Conservation (phyloP, 2,797 vertebrate genomes). For the Oreortyx pictus region DNA sequence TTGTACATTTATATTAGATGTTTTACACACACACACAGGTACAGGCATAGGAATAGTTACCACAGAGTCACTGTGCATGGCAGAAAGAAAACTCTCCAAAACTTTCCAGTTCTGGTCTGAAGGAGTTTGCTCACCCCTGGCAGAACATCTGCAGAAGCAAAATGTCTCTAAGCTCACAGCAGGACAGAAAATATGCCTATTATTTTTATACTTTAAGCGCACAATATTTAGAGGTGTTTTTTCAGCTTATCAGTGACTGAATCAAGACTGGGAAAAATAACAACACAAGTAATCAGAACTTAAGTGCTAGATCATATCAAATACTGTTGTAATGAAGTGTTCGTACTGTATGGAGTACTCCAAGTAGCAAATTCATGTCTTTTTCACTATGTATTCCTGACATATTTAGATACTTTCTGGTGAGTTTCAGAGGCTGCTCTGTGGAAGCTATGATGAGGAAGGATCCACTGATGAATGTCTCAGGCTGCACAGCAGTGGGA, state of each 20-base stretch:
- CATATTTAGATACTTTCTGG: background rate
- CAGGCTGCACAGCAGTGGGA: background rate
- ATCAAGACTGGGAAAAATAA: background rate
- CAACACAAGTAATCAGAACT: background rate
- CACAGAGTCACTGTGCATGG: background rate
- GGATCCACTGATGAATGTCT: background rate
- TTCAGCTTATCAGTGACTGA: background rate
- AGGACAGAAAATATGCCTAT: background rate
- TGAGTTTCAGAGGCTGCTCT: background rate
- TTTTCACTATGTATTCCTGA: background rate
- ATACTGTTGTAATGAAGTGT: background rate
- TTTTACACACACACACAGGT: accelerated
- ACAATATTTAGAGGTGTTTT: background rate
- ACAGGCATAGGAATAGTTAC: background rate
- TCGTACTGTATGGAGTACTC: background rate
- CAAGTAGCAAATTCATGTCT: background rate
- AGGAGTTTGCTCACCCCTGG: accelerated
- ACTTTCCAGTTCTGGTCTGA: background rate
- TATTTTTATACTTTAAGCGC: background rate
- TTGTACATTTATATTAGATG: background rate
- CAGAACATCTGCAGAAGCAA: background rate
- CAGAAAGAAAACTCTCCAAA: background rate
- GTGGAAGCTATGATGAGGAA: background rate
- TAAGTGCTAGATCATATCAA: background rate
- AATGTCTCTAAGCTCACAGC: background rate